A percentile compares a stretch with the other conserved stretches of the same genome.
These are phyloP conservation scores for Phymorhynchus buccinoides DNA, from an alignment of 1,140 invertebrate species.

Conservation along the genomic window DNA sequence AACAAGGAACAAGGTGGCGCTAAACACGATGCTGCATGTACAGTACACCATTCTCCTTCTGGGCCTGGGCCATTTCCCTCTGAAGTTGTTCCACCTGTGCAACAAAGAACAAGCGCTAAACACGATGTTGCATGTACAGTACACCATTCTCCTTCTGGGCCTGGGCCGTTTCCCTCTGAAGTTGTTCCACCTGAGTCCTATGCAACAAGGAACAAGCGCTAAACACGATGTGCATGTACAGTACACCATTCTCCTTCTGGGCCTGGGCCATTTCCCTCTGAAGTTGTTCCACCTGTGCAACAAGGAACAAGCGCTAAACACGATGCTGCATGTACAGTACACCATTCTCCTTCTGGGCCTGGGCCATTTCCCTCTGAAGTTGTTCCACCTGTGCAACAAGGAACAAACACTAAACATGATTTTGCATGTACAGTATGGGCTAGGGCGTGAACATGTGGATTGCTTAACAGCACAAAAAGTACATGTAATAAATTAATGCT, in stretches of 20 bases:
- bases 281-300: slow-evolving; percentile 48
- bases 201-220: slow-evolving; percentile 53
- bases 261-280: slow-evolving; percentile 42
- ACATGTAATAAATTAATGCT: no score
- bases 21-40: slow-evolving; percentile 51
- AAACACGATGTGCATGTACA: slow-evolving; percentile 50
- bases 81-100: slow-evolving; percentile 50
- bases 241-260: slow-evolving; percentile 50
- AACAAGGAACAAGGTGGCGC: slow-evolving; percentile 49
- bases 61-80: slow-evolving; percentile 38
- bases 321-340: slow-evolving; percentile 44
- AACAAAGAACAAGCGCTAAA: neutral
- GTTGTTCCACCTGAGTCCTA: slow-evolving; percentile 44
- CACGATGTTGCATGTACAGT: slow-evolving; percentile 44
- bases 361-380: slow-evolving; percentile 43
- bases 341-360: slow-evolving; percentile 52
- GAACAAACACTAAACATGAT: neutral
- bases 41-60: slow-evolving; percentile 52
- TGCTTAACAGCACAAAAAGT: no score
- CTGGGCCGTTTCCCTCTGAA: slow-evolving; percentile 44
- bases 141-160: slow-evolving; percentile 52
- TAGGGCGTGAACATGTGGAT: no score
- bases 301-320: slow-evolving; percentile 51
- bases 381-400: slow-evolving; percentile 45
- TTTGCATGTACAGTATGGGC: slow-evolving; percentile 49